Evolutionary conservation across 2,888 invertebrate genomes (phyloP).

Genomic region (Crepidodera aurea): DNA sequence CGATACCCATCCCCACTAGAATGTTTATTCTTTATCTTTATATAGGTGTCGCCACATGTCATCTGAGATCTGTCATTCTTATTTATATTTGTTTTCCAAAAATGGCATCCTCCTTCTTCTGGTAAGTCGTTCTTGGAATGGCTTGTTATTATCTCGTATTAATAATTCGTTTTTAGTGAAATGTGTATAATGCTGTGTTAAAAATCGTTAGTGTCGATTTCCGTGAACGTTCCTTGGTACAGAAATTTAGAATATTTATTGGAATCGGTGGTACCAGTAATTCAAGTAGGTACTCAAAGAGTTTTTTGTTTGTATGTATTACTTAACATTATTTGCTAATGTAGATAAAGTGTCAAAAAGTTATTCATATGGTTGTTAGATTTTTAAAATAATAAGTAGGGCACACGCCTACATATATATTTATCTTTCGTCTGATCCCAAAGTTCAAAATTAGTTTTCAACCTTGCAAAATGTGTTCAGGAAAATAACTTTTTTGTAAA

Average conservation of each 20-base stretch:
- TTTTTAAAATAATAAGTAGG: constrained; percentile 1
- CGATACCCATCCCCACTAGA: too few relatives aligned
- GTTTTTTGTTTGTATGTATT: neutral
- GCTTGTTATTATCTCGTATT: neutral
- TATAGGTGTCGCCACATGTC: constrained; percentile 8
- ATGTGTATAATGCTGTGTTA: constrained; percentile 16
- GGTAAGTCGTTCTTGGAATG: constrained; percentile 21
- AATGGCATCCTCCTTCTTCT: constrained; percentile 33
- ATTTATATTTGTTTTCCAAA: constrained; percentile 34
- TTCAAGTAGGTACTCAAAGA: constrained; percentile 20
- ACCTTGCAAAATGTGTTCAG: neutral
- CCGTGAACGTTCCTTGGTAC: neutral
- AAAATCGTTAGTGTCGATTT: constrained; percentile 10
- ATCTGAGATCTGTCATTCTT: constrained; percentile 17
- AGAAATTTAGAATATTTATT: neutral
- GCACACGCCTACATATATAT: constrained; percentile 20
- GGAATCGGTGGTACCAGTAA: constrained; percentile 4
- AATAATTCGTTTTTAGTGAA: constrained; percentile 18
- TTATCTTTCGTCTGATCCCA: constrained; percentile 17
- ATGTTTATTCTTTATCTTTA: too few relatives aligned
- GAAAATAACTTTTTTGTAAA: neutral
- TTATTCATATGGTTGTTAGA: neutral
- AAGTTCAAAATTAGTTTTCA: neutral
- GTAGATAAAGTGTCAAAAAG: too few relatives aligned
- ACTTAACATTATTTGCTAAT: neutral